Percentiles rank a stretch among this genome's conserved stretches.
Conservation (phyloP, 1,140 invertebrate genomes). For the Bombus superbus region DNA sequence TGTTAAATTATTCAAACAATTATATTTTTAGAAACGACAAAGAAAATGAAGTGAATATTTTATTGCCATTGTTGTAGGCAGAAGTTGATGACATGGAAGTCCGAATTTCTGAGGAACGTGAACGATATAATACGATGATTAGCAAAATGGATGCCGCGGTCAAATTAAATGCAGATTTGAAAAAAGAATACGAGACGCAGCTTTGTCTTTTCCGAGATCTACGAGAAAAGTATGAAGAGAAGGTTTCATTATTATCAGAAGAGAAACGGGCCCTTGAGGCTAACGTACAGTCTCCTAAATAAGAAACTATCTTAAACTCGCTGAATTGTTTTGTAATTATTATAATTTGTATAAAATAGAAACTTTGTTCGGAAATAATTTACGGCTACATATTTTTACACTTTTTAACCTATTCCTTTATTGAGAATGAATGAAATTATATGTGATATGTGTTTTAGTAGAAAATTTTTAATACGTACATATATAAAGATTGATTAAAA, state of each 20-base stretch:
- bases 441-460: neutral
- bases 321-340: slow-evolving; percentile 21
- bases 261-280: slow-evolving; percentile 77
- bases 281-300: slow-evolving; percentile 46
- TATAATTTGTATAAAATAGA: slow-evolving; percentile 46
- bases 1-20: neutral
- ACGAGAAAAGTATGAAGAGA: slow-evolving; percentile 82
- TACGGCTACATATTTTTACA: neutral
- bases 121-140: slow-evolving; percentile 86
- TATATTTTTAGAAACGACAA: neutral
- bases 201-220: slow-evolving; percentile 85
- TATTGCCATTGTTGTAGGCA: slow-evolving; percentile 76
- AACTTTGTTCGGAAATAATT: neutral
- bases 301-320: neutral
- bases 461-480: neutral
- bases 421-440: neutral
- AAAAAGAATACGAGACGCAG: slow-evolving; percentile 89
- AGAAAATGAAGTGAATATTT: neutral
- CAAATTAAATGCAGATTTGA: slow-evolving; percentile 88
- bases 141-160: slow-evolving; percentile 87
- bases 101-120: slow-evolving; percentile 87
- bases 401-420: neutral
- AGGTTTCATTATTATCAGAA: slow-evolving; percentile 76
- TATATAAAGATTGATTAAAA: no score
- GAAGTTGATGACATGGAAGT: slow-evolving; percentile 88